phyloP scores from a whole-genome alignment of 2,888 invertebrate genomes.

The Entomobrya multifasciata region DNA sequence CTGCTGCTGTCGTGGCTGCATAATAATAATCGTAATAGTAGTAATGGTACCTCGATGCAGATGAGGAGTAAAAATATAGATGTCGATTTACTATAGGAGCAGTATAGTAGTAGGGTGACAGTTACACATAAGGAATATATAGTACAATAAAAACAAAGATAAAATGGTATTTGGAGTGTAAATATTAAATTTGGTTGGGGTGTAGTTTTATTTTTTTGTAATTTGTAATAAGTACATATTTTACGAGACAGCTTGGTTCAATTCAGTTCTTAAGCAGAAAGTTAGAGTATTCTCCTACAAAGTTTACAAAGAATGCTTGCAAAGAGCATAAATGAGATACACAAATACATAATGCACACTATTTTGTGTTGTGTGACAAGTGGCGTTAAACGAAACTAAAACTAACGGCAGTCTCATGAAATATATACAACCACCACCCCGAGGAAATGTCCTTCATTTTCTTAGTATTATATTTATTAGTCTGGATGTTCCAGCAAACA shows the following conservation, averaged over 20 bases:
- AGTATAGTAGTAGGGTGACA: neutral
- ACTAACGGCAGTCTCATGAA: neutral
- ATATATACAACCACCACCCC: neutral
- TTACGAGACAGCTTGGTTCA: too few relatives aligned
- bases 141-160: neutral
- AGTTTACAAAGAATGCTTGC: too few relatives aligned
- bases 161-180: neutral
- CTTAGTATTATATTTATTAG: neutral
- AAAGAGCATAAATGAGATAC: neutral
- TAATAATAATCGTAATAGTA: conserved; percentile 12
- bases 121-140: neutral
- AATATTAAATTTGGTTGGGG: neutral
- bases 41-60: neutral
- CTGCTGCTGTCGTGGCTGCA: conserved; percentile 1
- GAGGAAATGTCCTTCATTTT: conserved; percentile 36
- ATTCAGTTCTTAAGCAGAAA: too few relatives aligned
- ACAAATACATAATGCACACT: neutral
- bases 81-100: neutral
- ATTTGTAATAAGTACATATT: too few relatives aligned
- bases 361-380: conserved; percentile 35
- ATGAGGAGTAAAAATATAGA: neutral
- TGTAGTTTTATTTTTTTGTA: neutral
- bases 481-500: conserved; percentile 33
- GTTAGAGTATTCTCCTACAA: too few relatives aligned
- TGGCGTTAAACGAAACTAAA: conserved; percentile 29